Evolutionary conservation across 1,140 invertebrate genomes (phyloP).

Genomic region (Magallana angulata): DNA sequence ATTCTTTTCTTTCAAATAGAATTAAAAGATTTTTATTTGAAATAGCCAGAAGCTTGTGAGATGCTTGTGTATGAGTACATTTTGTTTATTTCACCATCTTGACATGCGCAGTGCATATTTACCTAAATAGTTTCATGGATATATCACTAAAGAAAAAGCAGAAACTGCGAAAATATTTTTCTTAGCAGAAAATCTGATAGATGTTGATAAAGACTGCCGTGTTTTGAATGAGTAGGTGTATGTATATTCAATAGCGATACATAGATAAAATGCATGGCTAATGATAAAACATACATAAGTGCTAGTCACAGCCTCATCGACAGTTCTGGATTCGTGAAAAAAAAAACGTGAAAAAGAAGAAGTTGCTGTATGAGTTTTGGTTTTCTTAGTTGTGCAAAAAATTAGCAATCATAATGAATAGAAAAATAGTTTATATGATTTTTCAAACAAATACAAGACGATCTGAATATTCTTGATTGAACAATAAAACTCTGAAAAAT

Average conservation of each 20-base stretch:
- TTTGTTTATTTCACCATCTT: conserved; percentile 19
- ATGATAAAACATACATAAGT: neutral
- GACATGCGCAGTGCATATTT: neutral
- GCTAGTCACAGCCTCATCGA: neutral
- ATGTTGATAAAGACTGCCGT: neutral
- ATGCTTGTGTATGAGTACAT: neutral
- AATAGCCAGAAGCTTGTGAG: conserved; percentile 1
- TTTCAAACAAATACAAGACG: too few species aligned
- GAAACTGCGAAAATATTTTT: neutral
- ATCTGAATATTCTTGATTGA: too few species aligned
- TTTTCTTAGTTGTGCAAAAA: too few species aligned
- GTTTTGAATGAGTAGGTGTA: neutral
- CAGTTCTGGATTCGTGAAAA: neutral
- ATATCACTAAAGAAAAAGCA: neutral
- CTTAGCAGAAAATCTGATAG: neutral
- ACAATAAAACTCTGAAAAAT: too few species aligned
- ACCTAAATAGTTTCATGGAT: neutral
- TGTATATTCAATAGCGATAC: neutral
- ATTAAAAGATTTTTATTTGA: neutral
- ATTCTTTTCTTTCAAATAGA: conserved; percentile 23
- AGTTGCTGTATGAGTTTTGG: too few species aligned
- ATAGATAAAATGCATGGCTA: neutral
- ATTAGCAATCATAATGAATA: too few species aligned
- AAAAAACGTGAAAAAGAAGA: too few species aligned
- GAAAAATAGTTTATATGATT: too few species aligned